A percentile compares a stretch with the other conserved stretches of the same genome.
These are phyloP conservation scores for Oxycera nigricornis DNA, from an alignment of 2,888 invertebrate genomes.

Conservation along the genomic window DNA sequence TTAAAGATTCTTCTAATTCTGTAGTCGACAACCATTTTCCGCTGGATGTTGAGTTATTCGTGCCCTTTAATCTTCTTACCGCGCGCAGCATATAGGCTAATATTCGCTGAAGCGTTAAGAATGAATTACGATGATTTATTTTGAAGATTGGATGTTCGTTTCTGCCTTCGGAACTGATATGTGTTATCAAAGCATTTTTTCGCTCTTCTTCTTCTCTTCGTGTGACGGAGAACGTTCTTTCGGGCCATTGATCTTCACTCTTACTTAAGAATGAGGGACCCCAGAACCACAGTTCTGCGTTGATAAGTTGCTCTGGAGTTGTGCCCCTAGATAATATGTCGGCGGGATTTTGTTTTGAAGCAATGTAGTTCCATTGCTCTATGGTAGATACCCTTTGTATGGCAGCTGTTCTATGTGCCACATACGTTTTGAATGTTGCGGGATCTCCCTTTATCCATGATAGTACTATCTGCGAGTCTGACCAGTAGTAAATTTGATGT, in stretches of 20 bases:
- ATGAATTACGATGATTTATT: not conserved
- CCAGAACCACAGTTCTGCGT: not conserved
- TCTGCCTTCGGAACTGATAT: not conserved
- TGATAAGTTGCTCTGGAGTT: not conserved
- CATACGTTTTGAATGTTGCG: not conserved
- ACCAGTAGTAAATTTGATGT: constrained; percentile 46
- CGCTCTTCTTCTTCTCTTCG: not conserved
- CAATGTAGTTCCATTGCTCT: not conserved
- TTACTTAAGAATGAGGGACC: not conserved
- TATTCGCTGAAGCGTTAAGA: not conserved
- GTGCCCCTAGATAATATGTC: not conserved
- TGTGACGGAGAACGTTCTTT: not conserved
- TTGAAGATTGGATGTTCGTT: not conserved
- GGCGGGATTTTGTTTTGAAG: not conserved
- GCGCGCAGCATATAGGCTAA: not conserved
- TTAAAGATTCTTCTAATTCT: not conserved
- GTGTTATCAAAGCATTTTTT: not conserved
- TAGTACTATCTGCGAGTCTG: constrained; percentile 49
- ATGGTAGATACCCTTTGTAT: not conserved
- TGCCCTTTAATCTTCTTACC: too few relatives aligned
- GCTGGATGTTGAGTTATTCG: too few relatives aligned
- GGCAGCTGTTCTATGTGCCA: not conserved
- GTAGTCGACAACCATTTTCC: not conserved
- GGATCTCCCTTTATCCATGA: constrained; percentile 47
- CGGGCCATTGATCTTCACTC: not conserved